Conservation (phyloP, 2,113 vertebrate species). For the Talpa occidentalis region DNA sequence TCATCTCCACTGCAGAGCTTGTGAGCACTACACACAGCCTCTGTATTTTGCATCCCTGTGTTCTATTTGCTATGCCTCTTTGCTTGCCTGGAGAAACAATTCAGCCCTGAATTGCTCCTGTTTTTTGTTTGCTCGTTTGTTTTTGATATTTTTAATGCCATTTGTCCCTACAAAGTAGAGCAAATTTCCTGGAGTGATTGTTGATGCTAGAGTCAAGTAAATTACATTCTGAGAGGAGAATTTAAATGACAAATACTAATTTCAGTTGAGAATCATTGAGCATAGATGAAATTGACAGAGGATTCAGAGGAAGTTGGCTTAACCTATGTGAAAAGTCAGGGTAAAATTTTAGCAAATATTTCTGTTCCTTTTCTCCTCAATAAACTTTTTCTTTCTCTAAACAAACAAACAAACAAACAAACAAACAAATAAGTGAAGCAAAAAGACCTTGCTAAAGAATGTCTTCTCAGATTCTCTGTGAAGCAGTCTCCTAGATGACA, state of each 20-base stretch:
- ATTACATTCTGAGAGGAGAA: slow-evolving; percentile 51
- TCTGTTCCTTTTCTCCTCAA: too few relatives aligned
- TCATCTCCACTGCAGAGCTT: not conserved
- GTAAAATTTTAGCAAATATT: not conserved
- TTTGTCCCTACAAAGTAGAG: slow-evolving; percentile 1
- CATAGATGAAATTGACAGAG: not conserved
- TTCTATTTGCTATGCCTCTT: not conserved
- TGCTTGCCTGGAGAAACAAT: not conserved
- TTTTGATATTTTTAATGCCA: slow-evolving; percentile 1
- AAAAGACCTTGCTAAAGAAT: not conserved
- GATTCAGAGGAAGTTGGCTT: slow-evolving; percentile 17
- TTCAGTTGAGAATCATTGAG: slow-evolving; percentile 3
- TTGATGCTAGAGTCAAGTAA: slow-evolving; percentile 58
- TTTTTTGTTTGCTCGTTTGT: not conserved
- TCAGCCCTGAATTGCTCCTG: not conserved
- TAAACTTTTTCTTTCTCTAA: too few relatives aligned
- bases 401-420: too few relatives aligned
- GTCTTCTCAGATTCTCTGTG: not conserved
- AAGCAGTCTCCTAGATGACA: not conserved
- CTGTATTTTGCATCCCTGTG: not conserved
- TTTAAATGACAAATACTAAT: slow-evolving; percentile 59
- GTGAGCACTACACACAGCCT: not conserved
- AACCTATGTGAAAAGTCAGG: slow-evolving; percentile 10
- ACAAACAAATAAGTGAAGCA: too few relatives aligned
- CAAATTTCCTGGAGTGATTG: slow-evolving; percentile 49